Percentiles rank a stretch among this genome's conserved stretches.
Conservation (phyloP, 2,113 vertebrate species). For the Emberiza fucata region DNA sequence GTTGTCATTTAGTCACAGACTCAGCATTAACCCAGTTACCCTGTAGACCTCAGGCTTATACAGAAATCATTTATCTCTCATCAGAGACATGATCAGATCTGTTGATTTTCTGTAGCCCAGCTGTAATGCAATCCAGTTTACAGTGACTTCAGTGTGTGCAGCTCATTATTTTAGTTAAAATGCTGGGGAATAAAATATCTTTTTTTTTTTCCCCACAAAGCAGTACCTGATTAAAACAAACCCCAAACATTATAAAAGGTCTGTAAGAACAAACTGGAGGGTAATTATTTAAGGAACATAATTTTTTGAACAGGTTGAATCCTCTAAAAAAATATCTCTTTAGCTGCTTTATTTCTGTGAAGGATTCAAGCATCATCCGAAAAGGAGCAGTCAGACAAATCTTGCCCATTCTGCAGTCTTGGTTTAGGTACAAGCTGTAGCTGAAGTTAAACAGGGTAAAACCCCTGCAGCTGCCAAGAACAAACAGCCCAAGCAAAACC, state of each 20-base stretch:
- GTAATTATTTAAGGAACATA: neutral
- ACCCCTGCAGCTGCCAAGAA: neutral
- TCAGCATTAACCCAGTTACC: slow-evolving; percentile 19
- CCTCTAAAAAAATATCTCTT: neutral
- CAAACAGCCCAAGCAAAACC: neutral
- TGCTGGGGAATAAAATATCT: neutral
- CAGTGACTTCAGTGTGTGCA: neutral
- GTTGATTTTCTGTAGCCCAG: slow-evolving; percentile 2
- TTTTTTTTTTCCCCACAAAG: neutral
- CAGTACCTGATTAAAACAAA: slow-evolving; percentile 3
- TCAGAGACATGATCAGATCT: slow-evolving; percentile 23
- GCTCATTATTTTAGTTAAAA: neutral
- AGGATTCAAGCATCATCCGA: neutral
- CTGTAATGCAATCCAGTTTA: slow-evolving; percentile 10
- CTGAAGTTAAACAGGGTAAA: neutral
- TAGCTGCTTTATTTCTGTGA: neutral
- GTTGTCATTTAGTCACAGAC: slow-evolving; percentile 20
- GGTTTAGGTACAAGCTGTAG: neutral
- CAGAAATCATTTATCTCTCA: slow-evolving; percentile 31
- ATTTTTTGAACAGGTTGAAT: neutral
- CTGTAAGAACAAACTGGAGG: neutral
- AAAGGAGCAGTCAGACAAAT: neutral
- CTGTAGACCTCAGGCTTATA: neutral
- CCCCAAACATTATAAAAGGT: neutral
- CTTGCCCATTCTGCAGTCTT: neutral